Conservation (phyloP, 2,888 invertebrate species). For the Muschampia staudingeri region DNA sequence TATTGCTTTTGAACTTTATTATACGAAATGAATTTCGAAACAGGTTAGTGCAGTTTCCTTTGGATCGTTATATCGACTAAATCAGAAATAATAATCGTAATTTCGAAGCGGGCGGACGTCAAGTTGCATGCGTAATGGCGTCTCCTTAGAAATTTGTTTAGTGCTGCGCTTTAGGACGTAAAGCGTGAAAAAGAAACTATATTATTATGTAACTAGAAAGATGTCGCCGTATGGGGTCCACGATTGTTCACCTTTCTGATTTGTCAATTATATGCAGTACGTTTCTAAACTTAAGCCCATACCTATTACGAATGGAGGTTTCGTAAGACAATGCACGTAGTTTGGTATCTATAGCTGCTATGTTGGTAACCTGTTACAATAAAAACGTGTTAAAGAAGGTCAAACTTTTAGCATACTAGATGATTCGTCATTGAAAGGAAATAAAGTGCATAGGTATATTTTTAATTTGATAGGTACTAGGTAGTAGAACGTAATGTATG, state of each 20-base stretch:
- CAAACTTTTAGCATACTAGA: no score
- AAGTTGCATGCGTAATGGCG: slow-evolving; percentile 41
- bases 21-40: slow-evolving; percentile 35
- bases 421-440: not conserved
- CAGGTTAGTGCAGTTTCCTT: slow-evolving; percentile 44
- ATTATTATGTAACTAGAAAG: not conserved
- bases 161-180: slow-evolving; percentile 25
- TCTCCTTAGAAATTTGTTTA: slow-evolving; percentile 23
- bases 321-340: not conserved
- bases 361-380: not conserved
- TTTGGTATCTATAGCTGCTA: not conserved
- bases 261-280: not conserved
- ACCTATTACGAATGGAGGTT: not conserved
- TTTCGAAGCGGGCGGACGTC: slow-evolving; percentile 19
- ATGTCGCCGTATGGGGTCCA: not conserved
- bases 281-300: not conserved
- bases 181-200: not conserved
- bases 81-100: not conserved
- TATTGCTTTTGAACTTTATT: slow-evolving; percentile 45
- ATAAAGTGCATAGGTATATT: no score
- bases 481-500: no score
- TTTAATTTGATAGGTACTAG: no score
- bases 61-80: slow-evolving; percentile 30
- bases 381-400: no score
- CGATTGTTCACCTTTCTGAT: not conserved